Percentiles rank a stretch among this genome's conserved stretches.
Conservation (phyloP, 2,113 vertebrate genomes). For the Pluvianellus socialis region DNA sequence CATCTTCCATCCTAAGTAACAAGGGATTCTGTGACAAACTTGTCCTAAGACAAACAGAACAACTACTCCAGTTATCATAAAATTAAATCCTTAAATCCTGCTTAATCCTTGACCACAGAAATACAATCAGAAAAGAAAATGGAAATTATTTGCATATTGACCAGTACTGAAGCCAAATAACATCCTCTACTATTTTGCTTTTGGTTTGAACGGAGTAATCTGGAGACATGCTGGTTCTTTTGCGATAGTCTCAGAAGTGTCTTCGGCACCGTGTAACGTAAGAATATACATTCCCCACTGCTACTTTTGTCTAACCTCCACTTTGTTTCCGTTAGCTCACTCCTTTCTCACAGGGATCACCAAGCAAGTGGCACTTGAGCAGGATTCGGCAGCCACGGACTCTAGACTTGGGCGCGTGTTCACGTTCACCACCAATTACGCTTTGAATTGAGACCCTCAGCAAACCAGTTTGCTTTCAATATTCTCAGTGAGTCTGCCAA, state of each 20-base stretch:
- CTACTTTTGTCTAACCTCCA: not conserved
- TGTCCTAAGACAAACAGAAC: not conserved
- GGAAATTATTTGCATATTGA: not conserved
- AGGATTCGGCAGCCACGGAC: not conserved
- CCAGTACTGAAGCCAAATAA: not conserved
- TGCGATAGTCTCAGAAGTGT: not conserved
- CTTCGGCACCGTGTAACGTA: not conserved
- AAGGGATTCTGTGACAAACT: not conserved
- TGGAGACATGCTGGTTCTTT: not conserved
- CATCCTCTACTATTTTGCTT: not conserved
- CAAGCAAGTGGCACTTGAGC: not conserved
- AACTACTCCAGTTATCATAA: not conserved
- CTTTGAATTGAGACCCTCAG: not conserved
- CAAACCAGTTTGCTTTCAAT: not conserved
- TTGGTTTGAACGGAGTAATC: not conserved
- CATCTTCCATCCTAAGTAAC: not conserved
- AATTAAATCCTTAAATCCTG: not conserved
- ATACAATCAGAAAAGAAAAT: not conserved
- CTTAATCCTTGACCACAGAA: slow-evolving; percentile 4
- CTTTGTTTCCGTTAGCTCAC: not conserved
- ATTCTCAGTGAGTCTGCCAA: not conserved
- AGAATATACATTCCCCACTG: not conserved
- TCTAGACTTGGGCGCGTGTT: not conserved
- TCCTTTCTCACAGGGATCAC: not conserved
- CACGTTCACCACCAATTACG: accelerated